Conservation (phyloP, 2,888 invertebrate species). For the Andrena bucephala region DNA sequence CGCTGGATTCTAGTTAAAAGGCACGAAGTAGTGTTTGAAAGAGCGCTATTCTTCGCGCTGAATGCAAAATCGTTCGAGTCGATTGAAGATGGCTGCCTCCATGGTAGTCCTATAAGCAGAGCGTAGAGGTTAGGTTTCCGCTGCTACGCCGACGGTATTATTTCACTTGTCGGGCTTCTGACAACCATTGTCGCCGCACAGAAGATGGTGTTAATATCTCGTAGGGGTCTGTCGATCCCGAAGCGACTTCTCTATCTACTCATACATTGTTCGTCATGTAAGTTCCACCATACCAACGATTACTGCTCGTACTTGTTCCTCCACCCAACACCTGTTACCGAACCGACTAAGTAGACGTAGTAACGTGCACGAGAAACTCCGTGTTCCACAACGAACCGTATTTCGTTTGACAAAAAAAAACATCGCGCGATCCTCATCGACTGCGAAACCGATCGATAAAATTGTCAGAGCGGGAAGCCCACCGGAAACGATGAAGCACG, state of each 20-base stretch:
- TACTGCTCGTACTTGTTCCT: not conserved
- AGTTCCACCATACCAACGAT: conserved; percentile 52
- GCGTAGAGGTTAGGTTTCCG: conserved; percentile 48
- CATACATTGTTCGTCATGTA: conserved; percentile 74
- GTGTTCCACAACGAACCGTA: not conserved
- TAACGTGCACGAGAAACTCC: not conserved
- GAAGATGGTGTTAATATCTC: conserved; percentile 47
- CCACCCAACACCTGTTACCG: not conserved
- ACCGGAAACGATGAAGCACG: conserved; percentile 35
- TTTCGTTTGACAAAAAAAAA: not conserved
- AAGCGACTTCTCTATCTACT: conserved; percentile 67
- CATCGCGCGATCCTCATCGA: not conserved
- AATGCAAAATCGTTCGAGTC: not conserved
- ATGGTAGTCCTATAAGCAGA: conserved; percentile 9
- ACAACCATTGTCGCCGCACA: not conserved
- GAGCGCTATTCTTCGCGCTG: conserved; percentile 34
- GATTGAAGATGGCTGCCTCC: conserved; percentile 38
- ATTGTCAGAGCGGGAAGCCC: conserved; percentile 40
- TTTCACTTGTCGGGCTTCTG: conserved; percentile 15
- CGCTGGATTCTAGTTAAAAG: not conserved
- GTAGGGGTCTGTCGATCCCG: conserved; percentile 59
- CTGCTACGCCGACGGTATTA: conserved; percentile 23
- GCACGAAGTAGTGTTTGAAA: not conserved
- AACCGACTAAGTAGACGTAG: too few relatives aligned
- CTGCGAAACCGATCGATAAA: conserved; percentile 25